Percentiles rank a stretch among this genome's conserved stretches.
Evolutionary conservation across 2,113 vertebrate genomes (phyloP).

Genomic region (Brienomyrus longianalis): DNA sequence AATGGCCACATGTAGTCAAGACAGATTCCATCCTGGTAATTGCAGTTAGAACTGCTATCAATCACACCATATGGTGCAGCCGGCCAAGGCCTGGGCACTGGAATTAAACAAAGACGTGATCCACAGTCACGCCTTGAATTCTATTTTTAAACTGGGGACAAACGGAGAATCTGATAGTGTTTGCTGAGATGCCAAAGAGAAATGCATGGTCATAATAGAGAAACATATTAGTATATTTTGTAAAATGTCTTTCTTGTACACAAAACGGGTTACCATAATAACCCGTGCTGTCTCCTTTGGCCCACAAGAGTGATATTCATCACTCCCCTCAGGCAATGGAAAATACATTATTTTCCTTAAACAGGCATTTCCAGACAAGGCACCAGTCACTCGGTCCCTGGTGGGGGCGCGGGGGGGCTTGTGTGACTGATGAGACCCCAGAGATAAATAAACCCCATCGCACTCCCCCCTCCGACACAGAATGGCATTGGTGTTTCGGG

Average conservation of each 20-base stretch:
- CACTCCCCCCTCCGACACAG: background rate
- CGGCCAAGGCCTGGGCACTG: background rate
- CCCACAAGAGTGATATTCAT: background rate
- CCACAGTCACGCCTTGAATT: background rate
- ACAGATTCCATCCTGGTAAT: constrained; percentile 4
- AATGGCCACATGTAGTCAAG: background rate
- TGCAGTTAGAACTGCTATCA: constrained; percentile 14
- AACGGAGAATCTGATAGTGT: background rate
- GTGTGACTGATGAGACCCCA: background rate
- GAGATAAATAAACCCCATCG: background rate
- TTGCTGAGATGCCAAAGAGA: background rate
- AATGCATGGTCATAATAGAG: background rate
- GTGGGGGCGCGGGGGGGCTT: no score
- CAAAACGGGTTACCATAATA: background rate
- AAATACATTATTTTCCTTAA: constrained; percentile 12
- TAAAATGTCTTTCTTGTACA: background rate
- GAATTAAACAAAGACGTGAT: background rate
- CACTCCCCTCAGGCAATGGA: background rate
- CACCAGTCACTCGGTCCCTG: background rate
- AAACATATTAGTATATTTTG: background rate
- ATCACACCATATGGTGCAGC: constrained; percentile 1
- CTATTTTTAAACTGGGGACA: background rate
- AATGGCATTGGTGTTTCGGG: background rate
- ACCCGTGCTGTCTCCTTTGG: background rate
- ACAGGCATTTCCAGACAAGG: constrained; percentile 11